Base-by-base conservation (phyloP, 2,888 invertebrate species). In the Pandemis heparana region DNA sequence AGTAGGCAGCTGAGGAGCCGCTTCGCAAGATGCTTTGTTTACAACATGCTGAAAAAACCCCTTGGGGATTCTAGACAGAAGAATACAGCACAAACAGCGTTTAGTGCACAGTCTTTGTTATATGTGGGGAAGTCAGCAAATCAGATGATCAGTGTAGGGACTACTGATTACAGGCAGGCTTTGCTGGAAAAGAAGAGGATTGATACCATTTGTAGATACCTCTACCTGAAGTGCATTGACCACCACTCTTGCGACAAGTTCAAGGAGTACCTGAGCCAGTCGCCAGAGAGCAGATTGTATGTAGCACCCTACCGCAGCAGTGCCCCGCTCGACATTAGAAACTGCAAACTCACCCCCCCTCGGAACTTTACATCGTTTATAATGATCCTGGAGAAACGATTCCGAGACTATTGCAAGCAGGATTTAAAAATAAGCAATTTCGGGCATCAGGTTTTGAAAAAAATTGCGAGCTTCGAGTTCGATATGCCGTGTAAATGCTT, bases 401-500 rank as follows among this genome's bases (percentile, higher is more conserved):
- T 79, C 72, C 75, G 72, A 61, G 76, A 79, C 39, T 78, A 73
- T 48, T 77, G 76, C 12, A 75, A 65, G n/a, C 46, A 63, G n/a
- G 70, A 75, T 32, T 41, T 70, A 1, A 65, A 75, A 32, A 74
- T 80, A 71, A 69, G 1, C 41, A 79, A 75, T 46, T 70, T 80
- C 56, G 77, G 79, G 41, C 77, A 77, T 6, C 77, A 78, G 53
- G 53, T 80, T 60, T 16, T 79, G 14, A 70, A 75, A 59, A 71
- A 76, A 23, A 67, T 79, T 14, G 73, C 71, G 10, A 73, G 72
- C 41, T 78, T 59, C 53, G 75, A 71, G n/a, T 80, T 78, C 38
- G 74, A 74, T 1, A 76, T 76, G 71, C 79, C 79, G 2, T 80
- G 80, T 39, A 75, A 77, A 14, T 79, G 79, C 51, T 80, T 79